A percentile compares a stretch with the other conserved stretches of the same genome.
These are phyloP conservation scores for Torymus aiolomorphi DNA, from an alignment of 2,888 invertebrate species.

Conservation along the genomic window DNA sequence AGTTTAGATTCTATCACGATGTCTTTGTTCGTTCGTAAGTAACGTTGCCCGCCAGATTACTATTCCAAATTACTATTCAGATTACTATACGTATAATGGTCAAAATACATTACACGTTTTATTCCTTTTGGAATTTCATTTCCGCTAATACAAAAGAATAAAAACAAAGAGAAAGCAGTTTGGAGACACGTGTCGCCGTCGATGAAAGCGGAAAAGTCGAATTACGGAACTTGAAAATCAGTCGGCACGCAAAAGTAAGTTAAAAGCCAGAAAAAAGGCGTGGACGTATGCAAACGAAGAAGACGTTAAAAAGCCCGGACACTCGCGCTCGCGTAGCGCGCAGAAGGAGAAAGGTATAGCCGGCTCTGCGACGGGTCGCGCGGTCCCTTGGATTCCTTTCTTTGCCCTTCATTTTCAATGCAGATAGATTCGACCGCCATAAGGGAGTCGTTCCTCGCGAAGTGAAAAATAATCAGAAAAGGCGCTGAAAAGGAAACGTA, in stretches of 20 bases:
- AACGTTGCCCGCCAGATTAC: no score
- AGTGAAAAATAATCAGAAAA: constrained; percentile 62
- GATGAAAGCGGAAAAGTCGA: not conserved
- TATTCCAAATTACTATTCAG: no score
- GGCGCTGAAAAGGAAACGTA: constrained; percentile 46
- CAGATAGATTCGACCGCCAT: constrained; percentile 57
- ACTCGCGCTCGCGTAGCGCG: not conserved
- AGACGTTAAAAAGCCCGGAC: constrained; percentile 25
- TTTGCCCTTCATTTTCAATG: constrained; percentile 61
- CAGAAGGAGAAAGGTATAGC: not conserved
- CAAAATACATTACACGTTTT: no score
- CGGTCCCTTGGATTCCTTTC: not conserved
- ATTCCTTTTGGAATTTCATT: no score
- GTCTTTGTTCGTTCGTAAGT: no score
- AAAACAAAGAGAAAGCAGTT: not conserved
- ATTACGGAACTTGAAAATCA: not conserved
- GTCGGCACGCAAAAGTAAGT: constrained; percentile 18
- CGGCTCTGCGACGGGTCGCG: not conserved
- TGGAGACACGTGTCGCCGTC: not conserved
- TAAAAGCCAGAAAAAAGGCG: constrained; percentile 12
- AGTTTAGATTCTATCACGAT: no score
- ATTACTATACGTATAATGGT: no score
- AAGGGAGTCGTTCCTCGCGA: constrained; percentile 15
- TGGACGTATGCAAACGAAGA: constrained; percentile 45
- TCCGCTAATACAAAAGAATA: not conserved